Evolutionary conservation across 2,888 invertebrate species (phyloP).

Genomic region (Zygaena filipendulae): DNA sequence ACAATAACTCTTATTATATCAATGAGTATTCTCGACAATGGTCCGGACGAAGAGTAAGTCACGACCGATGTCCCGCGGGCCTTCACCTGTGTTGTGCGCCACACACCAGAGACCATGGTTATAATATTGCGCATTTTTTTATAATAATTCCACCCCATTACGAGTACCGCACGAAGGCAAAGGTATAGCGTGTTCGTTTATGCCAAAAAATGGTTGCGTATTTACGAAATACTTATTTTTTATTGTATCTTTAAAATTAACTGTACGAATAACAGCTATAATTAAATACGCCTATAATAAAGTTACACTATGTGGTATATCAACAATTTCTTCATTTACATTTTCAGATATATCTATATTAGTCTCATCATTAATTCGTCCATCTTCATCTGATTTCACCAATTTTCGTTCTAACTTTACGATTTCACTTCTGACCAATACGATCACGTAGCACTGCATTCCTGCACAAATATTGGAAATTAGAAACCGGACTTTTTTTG

Average conservation of each 20-base stretch:
- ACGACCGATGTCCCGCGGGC: slow-evolving; percentile 49
- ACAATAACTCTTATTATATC: slow-evolving; percentile 35
- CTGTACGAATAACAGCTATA: too few species aligned
- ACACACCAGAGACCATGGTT: slow-evolving; percentile 33
- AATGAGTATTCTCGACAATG: slow-evolving; percentile 31
- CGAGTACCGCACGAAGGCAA: too few species aligned
- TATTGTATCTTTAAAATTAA: background rate
- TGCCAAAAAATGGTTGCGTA: background rate
- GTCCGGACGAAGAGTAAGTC: slow-evolving; percentile 49
- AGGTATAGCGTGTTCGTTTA: too few species aligned
- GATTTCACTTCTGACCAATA: slow-evolving; percentile 51
- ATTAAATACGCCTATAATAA: too few species aligned
- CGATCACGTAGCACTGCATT: slow-evolving; percentile 48
- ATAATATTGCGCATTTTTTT: slow-evolving; percentile 35
- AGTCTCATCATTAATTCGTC: too few species aligned
- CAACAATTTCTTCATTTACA: too few species aligned
- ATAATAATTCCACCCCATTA: slow-evolving; percentile 45
- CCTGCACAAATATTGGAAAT: too few species aligned
- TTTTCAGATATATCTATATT: too few species aligned
- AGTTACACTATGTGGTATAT: too few species aligned
- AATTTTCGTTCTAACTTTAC: slow-evolving; percentile 45
- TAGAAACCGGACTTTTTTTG: too few species aligned
- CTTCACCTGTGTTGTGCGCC: slow-evolving; percentile 56
- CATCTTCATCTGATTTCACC: too few species aligned
- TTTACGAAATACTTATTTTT: background rate